Percentiles rank a stretch among this genome's conserved stretches.
Conservation (phyloP, 2,113 vertebrate genomes). For the Sylvicapra grimmia region DNA sequence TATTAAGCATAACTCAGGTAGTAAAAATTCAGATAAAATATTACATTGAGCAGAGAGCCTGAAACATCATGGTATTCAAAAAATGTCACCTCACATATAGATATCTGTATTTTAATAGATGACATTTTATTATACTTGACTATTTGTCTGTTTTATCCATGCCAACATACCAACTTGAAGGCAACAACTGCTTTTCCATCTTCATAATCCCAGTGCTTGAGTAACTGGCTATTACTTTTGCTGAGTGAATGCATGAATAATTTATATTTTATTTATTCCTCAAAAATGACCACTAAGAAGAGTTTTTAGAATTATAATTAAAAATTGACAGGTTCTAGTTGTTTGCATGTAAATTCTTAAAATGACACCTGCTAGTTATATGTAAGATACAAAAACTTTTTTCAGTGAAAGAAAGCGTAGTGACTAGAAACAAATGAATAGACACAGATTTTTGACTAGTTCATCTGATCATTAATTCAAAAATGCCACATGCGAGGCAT, state of each 20-base stretch:
- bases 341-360: background rate
- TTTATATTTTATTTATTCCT: background rate
- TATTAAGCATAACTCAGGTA: background rate
- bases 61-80: background rate
- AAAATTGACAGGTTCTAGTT: background rate
- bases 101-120: background rate
- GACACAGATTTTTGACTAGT: background rate
- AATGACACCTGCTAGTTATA: background rate
- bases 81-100: background rate
- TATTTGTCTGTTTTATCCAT: background rate
- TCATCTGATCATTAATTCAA: background rate
- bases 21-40: background rate
- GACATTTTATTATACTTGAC: background rate
- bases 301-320: background rate
- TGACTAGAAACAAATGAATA: background rate
- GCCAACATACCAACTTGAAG: background rate
- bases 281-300: background rate
- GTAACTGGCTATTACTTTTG: background rate
- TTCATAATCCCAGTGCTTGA: background rate
- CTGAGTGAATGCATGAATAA: background rate
- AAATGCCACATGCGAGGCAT: background rate
- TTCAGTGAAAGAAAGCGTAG: background rate
- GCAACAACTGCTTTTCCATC: background rate
- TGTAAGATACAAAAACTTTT: background rate
- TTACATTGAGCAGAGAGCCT: background rate